These are phyloP conservation scores for Crenuchus spilurus DNA, from an alignment of 2,797 vertebrate species.

Conservation along the genomic window DNA sequence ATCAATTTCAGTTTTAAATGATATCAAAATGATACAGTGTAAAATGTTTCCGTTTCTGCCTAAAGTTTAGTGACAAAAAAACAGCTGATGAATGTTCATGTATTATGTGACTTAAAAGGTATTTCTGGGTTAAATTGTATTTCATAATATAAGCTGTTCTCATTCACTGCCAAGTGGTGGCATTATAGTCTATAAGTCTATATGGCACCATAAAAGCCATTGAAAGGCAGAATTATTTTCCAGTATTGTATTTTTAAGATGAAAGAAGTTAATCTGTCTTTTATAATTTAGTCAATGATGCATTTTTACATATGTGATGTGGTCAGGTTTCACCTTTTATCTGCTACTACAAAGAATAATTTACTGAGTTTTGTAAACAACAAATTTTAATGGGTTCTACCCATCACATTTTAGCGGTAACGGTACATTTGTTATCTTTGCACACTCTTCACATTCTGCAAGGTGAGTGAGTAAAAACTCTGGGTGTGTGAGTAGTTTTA, in stretches of 20 bases:
- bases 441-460: background rate
- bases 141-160: background rate
- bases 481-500: slow-evolving; percentile 20
- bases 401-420: background rate
- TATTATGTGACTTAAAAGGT: background rate
- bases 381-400: background rate
- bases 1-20: slow-evolving; percentile 1
- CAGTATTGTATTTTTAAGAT: slow-evolving; percentile 8
- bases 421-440: background rate
- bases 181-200: background rate
- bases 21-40: background rate
- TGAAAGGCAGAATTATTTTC: background rate
- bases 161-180: background rate
- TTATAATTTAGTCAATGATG: background rate
- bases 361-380: slow-evolving; percentile 1
- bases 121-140: background rate
- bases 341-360: background rate
- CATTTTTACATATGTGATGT: background rate
- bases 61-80: background rate
- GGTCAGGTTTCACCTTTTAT: background rate
- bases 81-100: background rate
- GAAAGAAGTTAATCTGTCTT: background rate
- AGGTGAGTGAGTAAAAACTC: background rate
- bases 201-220: background rate
- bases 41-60: background rate